Base-by-base conservation (phyloP, 2,113 vertebrate genomes). In the Brevimyrus niger region DNA sequence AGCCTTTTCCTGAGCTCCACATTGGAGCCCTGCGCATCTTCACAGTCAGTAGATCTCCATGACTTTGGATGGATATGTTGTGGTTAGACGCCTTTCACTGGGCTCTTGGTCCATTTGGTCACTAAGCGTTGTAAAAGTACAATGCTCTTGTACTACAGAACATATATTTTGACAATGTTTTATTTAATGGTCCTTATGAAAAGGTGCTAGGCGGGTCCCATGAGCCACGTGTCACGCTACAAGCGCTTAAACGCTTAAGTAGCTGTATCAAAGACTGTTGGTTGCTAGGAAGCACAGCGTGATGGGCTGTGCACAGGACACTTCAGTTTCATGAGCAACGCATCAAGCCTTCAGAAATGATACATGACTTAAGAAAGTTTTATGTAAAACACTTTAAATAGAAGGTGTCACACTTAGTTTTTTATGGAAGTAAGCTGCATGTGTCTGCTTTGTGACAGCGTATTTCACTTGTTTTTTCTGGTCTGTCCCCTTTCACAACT, bases 1-100 rank as follows among this genome's bases (percentile, higher is more conserved):
- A 99, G 90, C 98, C 98, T 0, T 99, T 99, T 91, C 97, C 98
- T 21, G 98, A 99, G 87, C 96, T 99, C 3, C 97, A 98, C 91
- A 98, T 97, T 4, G 95, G 94, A 3, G 97, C 97, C 35, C 88
- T 99, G 0, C 94, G 93, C n/a, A 96, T 98, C 27, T 97, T 99
- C 47, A 97, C 96, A 7, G 98, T 99, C 92, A 95, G 97, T 93
- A 5, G 69, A 46, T 38, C 80, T 83, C 42, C 4, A 47, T 47
- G 42, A 83, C 21, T 47, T n/a, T 10, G 2, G 8, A 44, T 84
- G 46, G 82, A 47, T 9, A 23, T 23, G 3, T 47, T 84, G 7
- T 47, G 80, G 80, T 6, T 38, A 7, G 80, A 84, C 15, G 35
- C 21, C 61, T 89, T 47, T 83, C 9, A n/a, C 88, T 31, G n/a